Percentiles rank a stretch among this genome's conserved stretches.
Evolutionary conservation across 1,140 invertebrate genomes (phyloP).

Genomic region (Sogatella furcifera): DNA sequence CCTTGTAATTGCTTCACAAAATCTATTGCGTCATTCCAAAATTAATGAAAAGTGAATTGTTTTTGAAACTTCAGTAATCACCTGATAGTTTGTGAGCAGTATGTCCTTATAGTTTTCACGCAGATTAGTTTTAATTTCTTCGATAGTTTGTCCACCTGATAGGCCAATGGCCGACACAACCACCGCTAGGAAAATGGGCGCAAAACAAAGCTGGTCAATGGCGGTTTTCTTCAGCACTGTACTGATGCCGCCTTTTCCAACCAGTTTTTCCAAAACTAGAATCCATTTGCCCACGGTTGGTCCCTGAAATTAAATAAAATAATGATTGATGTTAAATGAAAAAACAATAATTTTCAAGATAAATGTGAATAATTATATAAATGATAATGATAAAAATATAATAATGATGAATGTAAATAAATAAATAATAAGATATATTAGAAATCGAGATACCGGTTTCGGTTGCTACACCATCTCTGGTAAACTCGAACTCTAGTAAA

Average conservation of each 20-base stretch:
- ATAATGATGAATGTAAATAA: no score
- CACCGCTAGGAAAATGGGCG: slow-evolving; percentile 49
- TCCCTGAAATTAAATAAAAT: slow-evolving; percentile 42
- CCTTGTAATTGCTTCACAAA: no score
- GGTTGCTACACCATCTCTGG: no score
- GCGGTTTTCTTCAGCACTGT: slow-evolving; percentile 56
- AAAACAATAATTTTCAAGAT: no score
- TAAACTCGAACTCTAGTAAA: no score
- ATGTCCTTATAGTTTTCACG: slow-evolving; percentile 52
- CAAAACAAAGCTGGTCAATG: slow-evolving; percentile 62
- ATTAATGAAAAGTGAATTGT: no score
- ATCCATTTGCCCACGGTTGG: slow-evolving; percentile 62
- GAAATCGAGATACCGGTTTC: no score
- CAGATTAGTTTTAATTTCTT: slow-evolving; percentile 45
- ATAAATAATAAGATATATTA: no score
- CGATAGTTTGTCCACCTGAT: slow-evolving; percentile 45
- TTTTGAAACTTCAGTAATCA: no score
- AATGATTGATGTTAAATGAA: not conserved
- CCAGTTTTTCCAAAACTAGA: slow-evolving; percentile 47
- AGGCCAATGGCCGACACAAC: slow-evolving; percentile 44
- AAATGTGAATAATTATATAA: no score
- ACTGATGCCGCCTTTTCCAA: slow-evolving; percentile 38
- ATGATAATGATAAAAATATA: no score
- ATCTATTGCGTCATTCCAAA: no score
- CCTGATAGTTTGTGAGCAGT: slow-evolving; percentile 60